A percentile compares a stretch with the other conserved stretches of the same genome.
These are phyloP conservation scores for Sinella curviseta DNA, from an alignment of 1,140 invertebrate genomes.

Conservation along the genomic window DNA sequence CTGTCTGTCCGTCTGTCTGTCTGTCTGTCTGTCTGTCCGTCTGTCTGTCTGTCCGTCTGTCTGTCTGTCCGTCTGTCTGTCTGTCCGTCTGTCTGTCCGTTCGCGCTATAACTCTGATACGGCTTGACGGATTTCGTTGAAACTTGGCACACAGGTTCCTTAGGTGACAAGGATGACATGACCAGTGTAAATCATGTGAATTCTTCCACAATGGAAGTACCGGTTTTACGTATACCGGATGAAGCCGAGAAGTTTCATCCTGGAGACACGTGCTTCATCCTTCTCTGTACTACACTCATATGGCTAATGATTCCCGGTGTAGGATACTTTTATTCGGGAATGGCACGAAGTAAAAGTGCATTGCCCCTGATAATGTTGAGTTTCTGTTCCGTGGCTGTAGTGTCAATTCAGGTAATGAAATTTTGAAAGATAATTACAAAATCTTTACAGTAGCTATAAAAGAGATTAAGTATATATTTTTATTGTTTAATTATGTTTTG, in stretches of 20 bases:
- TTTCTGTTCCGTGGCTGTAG: conserved; percentile 22
- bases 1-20: too few species aligned
- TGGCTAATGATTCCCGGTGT: conserved; percentile 30
- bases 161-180: too few species aligned
- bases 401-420: conserved; percentile 27
- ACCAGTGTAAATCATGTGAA: too few species aligned
- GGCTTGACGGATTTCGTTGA: too few species aligned
- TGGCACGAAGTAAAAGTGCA: conserved; percentile 25
- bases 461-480: not conserved
- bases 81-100: too few species aligned
- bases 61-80: too few species aligned
- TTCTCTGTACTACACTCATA: not conserved
- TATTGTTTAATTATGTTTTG: too few species aligned
- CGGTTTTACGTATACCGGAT: not conserved
- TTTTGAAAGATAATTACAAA: not conserved
- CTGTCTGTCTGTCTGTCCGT: too few species aligned
- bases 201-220: too few species aligned
- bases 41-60: too few species aligned
- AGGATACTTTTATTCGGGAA: not conserved
- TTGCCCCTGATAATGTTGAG: not conserved
- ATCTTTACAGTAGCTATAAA: not conserved
- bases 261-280: conserved; percentile 17
- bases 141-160: too few species aligned
- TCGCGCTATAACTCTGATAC: too few species aligned
- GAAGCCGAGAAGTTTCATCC: not conserved